Evolutionary conservation across 2,888 invertebrate species (phyloP).

Genomic region (Idaea dimidiata): DNA sequence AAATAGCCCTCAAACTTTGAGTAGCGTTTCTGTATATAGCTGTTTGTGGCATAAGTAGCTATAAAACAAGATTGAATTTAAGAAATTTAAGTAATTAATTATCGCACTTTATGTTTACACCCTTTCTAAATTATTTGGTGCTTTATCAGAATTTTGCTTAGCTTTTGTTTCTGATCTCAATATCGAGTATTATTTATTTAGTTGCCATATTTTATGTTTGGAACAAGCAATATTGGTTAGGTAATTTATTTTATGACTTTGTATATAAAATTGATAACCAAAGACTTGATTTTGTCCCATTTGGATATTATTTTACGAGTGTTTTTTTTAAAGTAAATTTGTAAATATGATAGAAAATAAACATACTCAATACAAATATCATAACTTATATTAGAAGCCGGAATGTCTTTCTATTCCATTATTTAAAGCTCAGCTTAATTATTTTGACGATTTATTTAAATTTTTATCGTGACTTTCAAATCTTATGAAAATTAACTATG

Average conservation of each 20-base stretch:
- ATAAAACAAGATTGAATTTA: not conserved
- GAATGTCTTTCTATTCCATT: constrained; percentile 58
- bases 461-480: not conserved
- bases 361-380: constrained; percentile 55
- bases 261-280: constrained; percentile 73
- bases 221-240: constrained; percentile 62
- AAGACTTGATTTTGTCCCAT: constrained; percentile 65
- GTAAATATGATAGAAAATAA: constrained; percentile 48
- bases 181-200: constrained; percentile 79
- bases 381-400: constrained; percentile 48
- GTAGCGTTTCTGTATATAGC: no score
- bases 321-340: constrained; percentile 43
- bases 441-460: constrained; percentile 4
- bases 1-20: no score
- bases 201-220: constrained; percentile 74
- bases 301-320: constrained; percentile 55
- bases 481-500: constrained; percentile 1
- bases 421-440: constrained; percentile 33
- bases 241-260: constrained; percentile 57
- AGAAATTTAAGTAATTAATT: constrained; percentile 6
- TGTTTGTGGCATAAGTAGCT: not conserved
- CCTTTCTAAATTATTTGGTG: constrained; percentile 53
- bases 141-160: constrained; percentile 58
- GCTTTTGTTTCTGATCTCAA: constrained; percentile 75
- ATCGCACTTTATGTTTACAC: constrained; percentile 15